Evolutionary conservation across 2,113 vertebrate genomes (phyloP).

Genomic region (Eclectus roratus): DNA sequence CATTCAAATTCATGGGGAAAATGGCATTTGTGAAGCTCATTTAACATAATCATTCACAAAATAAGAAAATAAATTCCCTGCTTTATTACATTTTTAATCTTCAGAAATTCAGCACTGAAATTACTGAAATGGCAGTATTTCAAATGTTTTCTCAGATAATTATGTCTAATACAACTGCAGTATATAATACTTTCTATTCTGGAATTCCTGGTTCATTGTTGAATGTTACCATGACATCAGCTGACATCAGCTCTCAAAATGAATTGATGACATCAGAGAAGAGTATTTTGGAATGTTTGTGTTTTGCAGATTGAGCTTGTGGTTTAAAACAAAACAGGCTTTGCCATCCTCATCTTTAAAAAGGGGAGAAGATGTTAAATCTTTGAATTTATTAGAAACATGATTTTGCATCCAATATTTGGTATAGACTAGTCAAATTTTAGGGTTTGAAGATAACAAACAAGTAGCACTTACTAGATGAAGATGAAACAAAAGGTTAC

Average conservation of each 20-base stretch:
- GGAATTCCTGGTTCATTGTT: neutral
- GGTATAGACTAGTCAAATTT: neutral
- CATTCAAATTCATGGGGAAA: neutral
- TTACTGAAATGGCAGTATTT: neutral
- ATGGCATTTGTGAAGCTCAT: neutral
- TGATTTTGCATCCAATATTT: neutral
- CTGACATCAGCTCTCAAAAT: neutral
- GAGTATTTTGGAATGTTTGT: neutral
- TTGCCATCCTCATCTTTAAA: neutral
- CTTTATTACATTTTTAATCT: neutral
- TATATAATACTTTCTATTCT: neutral
- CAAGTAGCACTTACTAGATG: neutral
- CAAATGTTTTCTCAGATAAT: neutral
- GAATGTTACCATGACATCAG: neutral
- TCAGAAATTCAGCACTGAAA: neutral
- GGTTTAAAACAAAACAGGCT: neutral
- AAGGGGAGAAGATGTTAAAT: neutral
- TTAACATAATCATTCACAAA: neutral
- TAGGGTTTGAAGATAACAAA: neutral
- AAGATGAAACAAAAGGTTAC: neutral
- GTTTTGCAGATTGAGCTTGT: neutral
- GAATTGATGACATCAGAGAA: neutral
- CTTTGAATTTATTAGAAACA: neutral
- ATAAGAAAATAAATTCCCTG: neutral
- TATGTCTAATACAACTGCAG: neutral